phyloP scores from a whole-genome alignment of 2,888 invertebrate genomes.

The Hypomecis atomaria region DNA sequence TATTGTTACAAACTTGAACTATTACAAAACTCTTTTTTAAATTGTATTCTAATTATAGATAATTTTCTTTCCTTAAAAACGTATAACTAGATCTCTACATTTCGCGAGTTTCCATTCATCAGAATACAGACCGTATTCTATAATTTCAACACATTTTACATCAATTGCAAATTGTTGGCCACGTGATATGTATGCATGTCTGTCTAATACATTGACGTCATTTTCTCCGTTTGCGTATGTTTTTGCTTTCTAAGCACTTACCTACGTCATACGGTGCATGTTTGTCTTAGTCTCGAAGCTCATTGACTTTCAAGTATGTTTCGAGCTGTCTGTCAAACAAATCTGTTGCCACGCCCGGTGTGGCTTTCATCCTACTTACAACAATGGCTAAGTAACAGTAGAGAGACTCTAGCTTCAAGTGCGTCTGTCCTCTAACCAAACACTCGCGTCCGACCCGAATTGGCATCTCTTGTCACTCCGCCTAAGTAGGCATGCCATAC shows the following conservation, averaged over 20 bases:
- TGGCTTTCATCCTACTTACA: conserved; percentile 25
- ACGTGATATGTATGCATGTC: neutral
- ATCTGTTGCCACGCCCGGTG: conserved; percentile 19
- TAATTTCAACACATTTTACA: neutral
- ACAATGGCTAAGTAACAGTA: conserved; percentile 30
- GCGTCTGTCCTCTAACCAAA: conserved; percentile 57
- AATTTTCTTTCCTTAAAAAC: too few relatives aligned
- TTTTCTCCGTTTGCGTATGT: neutral
- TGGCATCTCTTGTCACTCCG: conserved; percentile 65
- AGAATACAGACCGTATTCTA: neutral
- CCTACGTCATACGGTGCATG: conserved; percentile 8
- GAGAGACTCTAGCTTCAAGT: conserved; percentile 30
- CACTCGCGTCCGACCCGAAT: conserved; percentile 66
- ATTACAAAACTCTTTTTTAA: neutral
- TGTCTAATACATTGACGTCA: conserved; percentile 2
- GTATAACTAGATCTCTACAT: neutral
- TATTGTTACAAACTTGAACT: conserved; percentile 41
- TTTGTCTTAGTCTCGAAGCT: conserved; percentile 10
- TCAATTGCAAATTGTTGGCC: neutral
- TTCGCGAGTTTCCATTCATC: neutral
- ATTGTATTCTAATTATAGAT: neutral
- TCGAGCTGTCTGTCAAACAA: conserved; percentile 11
- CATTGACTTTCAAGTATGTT: conserved; percentile 10
- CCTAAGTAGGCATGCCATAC: conserved; percentile 42
- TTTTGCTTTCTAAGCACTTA: conserved; percentile 10